These are phyloP conservation scores for Xanthorhoe spadicearia DNA, from an alignment of 2,888 invertebrate species.

Conservation along the genomic window DNA sequence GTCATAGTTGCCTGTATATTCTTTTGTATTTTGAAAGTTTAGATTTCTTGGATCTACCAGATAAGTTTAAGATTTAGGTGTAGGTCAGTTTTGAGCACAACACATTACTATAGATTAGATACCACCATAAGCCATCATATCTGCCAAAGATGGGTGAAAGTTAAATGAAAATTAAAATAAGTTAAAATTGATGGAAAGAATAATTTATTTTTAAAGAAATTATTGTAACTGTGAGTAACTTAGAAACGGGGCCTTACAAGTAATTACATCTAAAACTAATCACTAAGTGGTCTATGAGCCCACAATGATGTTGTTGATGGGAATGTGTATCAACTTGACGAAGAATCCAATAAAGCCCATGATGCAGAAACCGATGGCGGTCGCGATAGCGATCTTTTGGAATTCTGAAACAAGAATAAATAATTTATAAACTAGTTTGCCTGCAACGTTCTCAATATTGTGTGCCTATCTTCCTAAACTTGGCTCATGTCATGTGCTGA, in stretches of 20 bases:
- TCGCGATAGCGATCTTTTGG: conserved; percentile 99
- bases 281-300: conserved; percentile 86
- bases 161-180: neutral
- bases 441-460: too few species aligned
- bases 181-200: conserved; percentile 55
- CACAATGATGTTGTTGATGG: conserved; percentile 98
- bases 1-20: too few species aligned
- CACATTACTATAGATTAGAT: too few species aligned
- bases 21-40: too few species aligned
- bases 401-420: conserved; percentile 89
- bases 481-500: too few species aligned
- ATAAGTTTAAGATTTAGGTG: too few species aligned
- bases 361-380: conserved; percentile 99
- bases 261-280: conserved; percentile 64
- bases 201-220: conserved; percentile 75
- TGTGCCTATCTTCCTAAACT: too few species aligned
- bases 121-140: too few species aligned
- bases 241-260: conserved; percentile 67
- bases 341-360: conserved; percentile 99
- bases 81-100: too few species aligned
- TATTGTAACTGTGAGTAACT: conserved; percentile 62
- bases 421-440: too few species aligned
- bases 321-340: conserved; percentile 99
- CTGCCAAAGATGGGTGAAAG: too few species aligned
- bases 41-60: too few species aligned